These are phyloP conservation scores for Circus cinereus DNA, from an alignment of 2,797 vertebrate species.

Conservation along the genomic window DNA sequence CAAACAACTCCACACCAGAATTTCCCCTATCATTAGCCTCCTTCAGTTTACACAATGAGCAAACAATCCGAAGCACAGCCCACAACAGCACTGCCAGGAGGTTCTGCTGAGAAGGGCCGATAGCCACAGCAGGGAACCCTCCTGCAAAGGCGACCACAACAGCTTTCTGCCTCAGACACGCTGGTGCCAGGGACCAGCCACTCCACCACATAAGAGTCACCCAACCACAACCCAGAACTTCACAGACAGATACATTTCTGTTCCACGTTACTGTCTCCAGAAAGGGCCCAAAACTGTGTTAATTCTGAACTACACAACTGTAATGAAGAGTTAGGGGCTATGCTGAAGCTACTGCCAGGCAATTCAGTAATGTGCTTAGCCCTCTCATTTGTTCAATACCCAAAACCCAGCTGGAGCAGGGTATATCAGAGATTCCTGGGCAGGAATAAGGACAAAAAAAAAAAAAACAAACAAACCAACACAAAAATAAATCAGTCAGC, in stretches of 20 bases:
- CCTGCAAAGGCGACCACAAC: neutral
- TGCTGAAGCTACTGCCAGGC: neutral
- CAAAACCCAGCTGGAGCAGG: neutral
- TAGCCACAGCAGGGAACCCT: neutral
- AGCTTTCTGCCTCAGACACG: neutral
- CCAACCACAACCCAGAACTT: neutral
- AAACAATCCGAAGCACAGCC: neutral
- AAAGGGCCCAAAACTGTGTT: neutral
- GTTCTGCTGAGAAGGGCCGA: neutral
- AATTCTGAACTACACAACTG: neutral
- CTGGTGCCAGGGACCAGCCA: neutral
- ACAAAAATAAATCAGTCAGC: neutral
- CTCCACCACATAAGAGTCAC: neutral
- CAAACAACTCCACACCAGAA: neutral
- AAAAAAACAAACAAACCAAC: rapidly evolving
- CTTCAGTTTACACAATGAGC: neutral
- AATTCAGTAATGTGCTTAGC: neutral
- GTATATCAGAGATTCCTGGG: neutral
- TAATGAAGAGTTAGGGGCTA: neutral
- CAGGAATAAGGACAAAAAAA: neutral
- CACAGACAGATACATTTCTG: constrained; percentile 4
- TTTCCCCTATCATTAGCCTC: neutral
- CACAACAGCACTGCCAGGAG: neutral
- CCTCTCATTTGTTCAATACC: neutral
- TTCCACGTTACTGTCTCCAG: neutral